Evolutionary conservation across 1,140 invertebrate species (phyloP).

Genomic region (Alviniconcha marisindica): DNA sequence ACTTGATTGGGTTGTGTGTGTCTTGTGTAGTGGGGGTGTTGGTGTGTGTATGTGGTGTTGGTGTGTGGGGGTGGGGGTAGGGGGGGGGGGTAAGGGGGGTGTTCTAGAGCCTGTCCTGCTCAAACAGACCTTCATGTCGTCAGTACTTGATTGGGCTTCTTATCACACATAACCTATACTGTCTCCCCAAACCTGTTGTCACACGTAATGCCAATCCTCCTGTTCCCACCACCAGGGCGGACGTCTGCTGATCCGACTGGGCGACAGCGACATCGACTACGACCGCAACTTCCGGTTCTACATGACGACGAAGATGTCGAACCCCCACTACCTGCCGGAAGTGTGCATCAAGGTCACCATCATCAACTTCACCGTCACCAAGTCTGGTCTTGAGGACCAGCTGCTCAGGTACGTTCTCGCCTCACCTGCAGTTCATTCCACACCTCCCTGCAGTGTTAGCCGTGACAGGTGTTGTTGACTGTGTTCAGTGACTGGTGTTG

Average conservation of each 20-base stretch:
- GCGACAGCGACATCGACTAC: conserved; percentile 76
- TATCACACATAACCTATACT: too few species aligned
- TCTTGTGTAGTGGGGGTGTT: too few species aligned
- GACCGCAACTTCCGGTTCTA: conserved; percentile 82
- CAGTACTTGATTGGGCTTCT: too few species aligned
- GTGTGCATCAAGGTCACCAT: conserved; percentile 77
- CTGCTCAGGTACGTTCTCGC: conserved; percentile 78
- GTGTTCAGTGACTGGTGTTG: too few species aligned
- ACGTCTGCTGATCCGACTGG: conserved; percentile 73
- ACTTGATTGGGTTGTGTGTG: too few species aligned
- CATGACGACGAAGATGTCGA: conserved; percentile 77
- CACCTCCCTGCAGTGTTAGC: background rate
- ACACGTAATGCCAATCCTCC: background rate
- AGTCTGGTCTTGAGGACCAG: conserved; percentile 89
- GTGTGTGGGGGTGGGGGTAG: background rate
- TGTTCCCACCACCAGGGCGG: conserved; percentile 64
- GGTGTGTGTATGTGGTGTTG: conserved; percentile 7
- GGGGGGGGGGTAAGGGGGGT: too few species aligned
- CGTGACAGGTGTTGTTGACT: too few species aligned
- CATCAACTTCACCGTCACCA: conserved; percentile 77
- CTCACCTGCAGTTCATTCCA: background rate
- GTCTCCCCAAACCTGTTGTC: too few species aligned
- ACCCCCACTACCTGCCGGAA: conserved; percentile 76
- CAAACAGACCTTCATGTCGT: conserved; percentile 76
- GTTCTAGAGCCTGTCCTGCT: conserved; percentile 75